phyloP scores from a whole-genome alignment of 2,113 vertebrate genomes.

The Macrotus californicus region DNA sequence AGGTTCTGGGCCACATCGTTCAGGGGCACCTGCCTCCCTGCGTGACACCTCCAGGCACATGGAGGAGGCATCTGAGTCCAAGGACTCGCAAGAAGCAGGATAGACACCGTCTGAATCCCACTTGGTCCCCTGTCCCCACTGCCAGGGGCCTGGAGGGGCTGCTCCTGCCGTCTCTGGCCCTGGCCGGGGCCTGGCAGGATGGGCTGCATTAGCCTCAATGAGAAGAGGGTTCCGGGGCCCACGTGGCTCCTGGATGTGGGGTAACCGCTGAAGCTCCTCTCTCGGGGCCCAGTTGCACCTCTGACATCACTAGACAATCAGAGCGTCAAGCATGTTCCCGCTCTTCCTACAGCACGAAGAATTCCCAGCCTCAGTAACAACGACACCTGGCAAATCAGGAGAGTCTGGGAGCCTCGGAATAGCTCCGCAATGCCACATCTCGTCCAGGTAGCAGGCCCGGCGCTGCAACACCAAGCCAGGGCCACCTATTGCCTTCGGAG shows the following conservation, averaged over 20 bases:
- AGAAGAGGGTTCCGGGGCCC: neutral
- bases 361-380: neutral
- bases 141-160: neutral
- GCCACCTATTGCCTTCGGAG: accelerated
- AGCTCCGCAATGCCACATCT: accelerated
- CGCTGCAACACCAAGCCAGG: accelerated
- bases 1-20: neutral
- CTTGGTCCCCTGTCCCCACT: neutral
- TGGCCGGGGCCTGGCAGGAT: neutral
- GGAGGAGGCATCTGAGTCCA: neutral
- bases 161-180: neutral
- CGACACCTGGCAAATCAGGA: neutral
- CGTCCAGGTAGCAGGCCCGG: accelerated
- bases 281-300: neutral
- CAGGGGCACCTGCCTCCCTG: accelerated
- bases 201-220: no score
- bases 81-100: neutral
- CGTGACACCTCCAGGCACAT: accelerated
- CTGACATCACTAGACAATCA: neutral
- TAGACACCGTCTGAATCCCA: neutral
- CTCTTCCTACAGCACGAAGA: accelerated
- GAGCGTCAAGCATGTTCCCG: neutral
- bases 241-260: accelerated
- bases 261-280: accelerated
- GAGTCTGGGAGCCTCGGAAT: accelerated